Evolutionary conservation across 2,888 invertebrate genomes (phyloP).

Genomic region (Ennomos fuscantarius): DNA sequence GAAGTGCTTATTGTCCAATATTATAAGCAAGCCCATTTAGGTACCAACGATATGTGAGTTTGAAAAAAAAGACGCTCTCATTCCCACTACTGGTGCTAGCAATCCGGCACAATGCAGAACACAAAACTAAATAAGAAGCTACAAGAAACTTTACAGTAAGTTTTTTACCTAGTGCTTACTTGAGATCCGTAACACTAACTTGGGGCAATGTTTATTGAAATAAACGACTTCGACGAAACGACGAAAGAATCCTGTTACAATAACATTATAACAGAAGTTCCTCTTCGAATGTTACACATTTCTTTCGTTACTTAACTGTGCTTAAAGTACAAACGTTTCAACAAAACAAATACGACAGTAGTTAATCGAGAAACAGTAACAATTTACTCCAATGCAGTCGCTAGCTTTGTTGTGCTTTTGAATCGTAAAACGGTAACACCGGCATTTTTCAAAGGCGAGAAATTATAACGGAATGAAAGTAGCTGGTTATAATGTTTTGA

Average conservation of each 20-base stretch:
- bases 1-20: too few species aligned
- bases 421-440: constrained; percentile 52
- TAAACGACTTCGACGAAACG: too few species aligned
- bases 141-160: too few species aligned
- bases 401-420: constrained; percentile 17
- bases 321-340: not conserved
- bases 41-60: too few species aligned
- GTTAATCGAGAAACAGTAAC: constrained; percentile 6
- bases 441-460: constrained; percentile 67
- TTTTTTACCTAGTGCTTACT: too few species aligned
- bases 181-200: not conserved
- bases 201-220: too few species aligned
- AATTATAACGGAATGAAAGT: constrained; percentile 78
- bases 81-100: too few species aligned
- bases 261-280: not conserved
- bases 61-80: too few species aligned
- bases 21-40: too few species aligned
- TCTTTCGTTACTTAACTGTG: constrained; percentile 2
- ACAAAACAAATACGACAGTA: constrained; percentile 11
- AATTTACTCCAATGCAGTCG: constrained; percentile 36
- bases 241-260: too few species aligned
- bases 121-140: too few species aligned
- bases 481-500: constrained; percentile 56
- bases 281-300: constrained; percentile 1
- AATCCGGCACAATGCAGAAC: too few species aligned